A percentile compares a stretch with the other conserved stretches of the same genome.
Conservation (phyloP, 2,113 vertebrate genomes). For the Epinephelus cyanopodus region DNA sequence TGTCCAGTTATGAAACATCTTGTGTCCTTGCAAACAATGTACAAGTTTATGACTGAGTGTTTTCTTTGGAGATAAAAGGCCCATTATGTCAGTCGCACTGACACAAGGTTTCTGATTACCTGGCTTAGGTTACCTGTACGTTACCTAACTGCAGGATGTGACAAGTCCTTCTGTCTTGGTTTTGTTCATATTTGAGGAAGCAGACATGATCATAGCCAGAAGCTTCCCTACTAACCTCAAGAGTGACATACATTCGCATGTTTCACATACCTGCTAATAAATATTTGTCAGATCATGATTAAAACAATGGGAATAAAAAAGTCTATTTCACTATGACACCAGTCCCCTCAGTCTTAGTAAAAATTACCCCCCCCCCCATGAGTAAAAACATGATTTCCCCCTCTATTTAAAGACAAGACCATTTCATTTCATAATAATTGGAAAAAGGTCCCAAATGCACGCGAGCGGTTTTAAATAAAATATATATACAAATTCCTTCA, state of each 20-base stretch:
- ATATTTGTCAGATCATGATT: background rate
- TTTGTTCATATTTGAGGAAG: background rate
- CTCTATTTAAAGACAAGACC: background rate
- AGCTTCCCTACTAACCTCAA: background rate
- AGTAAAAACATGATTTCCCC: constrained; percentile 10
- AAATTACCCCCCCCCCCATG: background rate
- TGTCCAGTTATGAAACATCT: background rate
- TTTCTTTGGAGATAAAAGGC: background rate
- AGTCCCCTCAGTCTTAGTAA: background rate
- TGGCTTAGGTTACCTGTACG: background rate
- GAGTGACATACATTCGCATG: background rate
- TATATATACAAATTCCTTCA: constrained; percentile 21
- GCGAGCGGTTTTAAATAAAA: constrained; percentile 26
- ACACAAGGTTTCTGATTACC: background rate
- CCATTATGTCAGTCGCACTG: no score
- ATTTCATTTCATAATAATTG: background rate
- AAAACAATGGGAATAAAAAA: background rate
- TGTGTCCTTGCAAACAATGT: background rate
- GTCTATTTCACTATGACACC: background rate
- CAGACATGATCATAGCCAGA: background rate
- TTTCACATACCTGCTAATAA: background rate
- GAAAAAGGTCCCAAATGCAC: constrained; percentile 25
- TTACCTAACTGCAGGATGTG: background rate
- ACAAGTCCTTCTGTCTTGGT: background rate
- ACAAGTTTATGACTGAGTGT: background rate